phyloP scores from a whole-genome alignment of 2,888 invertebrate species.

The Pherbina coryleti region DNA sequence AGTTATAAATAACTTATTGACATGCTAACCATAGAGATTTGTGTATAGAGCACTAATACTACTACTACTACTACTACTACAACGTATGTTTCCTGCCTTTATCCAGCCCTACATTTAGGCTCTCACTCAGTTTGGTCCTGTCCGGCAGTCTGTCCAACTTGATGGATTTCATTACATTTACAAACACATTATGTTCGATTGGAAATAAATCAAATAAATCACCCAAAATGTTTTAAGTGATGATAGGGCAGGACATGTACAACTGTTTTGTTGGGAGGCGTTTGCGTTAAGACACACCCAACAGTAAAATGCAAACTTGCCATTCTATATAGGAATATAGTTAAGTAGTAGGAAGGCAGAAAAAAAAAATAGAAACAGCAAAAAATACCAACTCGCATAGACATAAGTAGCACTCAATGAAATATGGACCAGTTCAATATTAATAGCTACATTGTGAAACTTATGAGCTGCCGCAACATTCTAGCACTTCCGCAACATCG shows the following conservation, averaged over 20 bases:
- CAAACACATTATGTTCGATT: slow-evolving; percentile 10
- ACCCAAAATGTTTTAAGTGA: slow-evolving; percentile 8
- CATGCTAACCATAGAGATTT: slow-evolving; percentile 15
- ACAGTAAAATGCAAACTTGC: no score
- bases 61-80: no score
- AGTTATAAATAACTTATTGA: slow-evolving; percentile 29
- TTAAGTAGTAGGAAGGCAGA: background rate
- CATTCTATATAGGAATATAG: no score
- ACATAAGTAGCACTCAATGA: background rate
- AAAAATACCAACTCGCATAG: background rate
- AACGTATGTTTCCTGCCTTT: background rate
- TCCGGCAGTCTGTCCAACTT: slow-evolving; percentile 3
- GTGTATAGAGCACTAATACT: no score
- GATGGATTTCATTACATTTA: slow-evolving; percentile 31
- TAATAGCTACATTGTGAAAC: no score
- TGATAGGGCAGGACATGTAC: background rate
- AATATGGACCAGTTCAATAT: background rate
- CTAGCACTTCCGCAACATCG: background rate
- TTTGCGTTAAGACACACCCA: no score
- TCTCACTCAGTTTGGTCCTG: background rate
- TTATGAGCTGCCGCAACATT: no score
- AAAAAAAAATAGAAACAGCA: background rate
- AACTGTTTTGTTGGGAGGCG: background rate
- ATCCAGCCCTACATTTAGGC: background rate
- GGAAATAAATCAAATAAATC: slow-evolving; percentile 15